A percentile compares a stretch with the other conserved stretches of the same genome.
Conservation (phyloP, 2,113 vertebrate species). For the Platysteira castanea region DNA sequence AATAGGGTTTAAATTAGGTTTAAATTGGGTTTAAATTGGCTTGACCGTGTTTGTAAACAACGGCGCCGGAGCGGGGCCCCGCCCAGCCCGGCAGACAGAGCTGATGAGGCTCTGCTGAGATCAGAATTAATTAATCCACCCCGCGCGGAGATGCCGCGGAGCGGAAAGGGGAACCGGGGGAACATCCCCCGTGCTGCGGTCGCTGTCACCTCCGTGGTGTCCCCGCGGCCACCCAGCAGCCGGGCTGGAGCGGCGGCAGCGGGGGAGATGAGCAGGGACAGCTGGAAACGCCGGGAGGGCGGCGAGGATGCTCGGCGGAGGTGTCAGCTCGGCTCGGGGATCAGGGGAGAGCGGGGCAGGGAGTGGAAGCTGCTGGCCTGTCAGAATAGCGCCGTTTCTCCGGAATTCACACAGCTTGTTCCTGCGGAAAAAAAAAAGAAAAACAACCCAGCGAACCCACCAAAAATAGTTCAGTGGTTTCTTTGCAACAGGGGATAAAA, state of each 20-base stretch:
- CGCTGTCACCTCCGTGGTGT: fast-evolving
- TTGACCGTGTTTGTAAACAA: slow-evolving; percentile 23
- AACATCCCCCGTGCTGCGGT: neutral
- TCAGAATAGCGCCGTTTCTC: neutral
- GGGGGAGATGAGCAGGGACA: neutral
- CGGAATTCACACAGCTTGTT: neutral
- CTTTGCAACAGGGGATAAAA: neutral
- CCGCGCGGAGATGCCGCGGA: neutral
- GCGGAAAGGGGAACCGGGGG: neutral
- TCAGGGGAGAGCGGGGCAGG: neutral
- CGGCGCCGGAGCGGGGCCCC: neutral
- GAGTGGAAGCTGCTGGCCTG: neutral
- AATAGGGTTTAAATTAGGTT: neutral
- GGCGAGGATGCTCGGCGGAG: neutral
- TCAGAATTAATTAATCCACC: neutral
- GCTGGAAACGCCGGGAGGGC: neutral
- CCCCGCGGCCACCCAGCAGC: neutral
- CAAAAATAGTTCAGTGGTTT: neutral
- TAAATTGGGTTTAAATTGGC: neutral
- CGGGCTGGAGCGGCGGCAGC: too few relatives aligned
- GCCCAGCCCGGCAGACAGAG: neutral
- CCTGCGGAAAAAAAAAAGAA: neutral
- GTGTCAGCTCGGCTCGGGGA: neutral
- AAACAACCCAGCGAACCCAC: too few relatives aligned
- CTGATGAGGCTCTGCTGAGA: neutral